A percentile compares a stretch with the other conserved stretches of the same genome.
Evolutionary conservation across 2,888 invertebrate species (phyloP).

Genomic region (Aporophyla nigra): DNA sequence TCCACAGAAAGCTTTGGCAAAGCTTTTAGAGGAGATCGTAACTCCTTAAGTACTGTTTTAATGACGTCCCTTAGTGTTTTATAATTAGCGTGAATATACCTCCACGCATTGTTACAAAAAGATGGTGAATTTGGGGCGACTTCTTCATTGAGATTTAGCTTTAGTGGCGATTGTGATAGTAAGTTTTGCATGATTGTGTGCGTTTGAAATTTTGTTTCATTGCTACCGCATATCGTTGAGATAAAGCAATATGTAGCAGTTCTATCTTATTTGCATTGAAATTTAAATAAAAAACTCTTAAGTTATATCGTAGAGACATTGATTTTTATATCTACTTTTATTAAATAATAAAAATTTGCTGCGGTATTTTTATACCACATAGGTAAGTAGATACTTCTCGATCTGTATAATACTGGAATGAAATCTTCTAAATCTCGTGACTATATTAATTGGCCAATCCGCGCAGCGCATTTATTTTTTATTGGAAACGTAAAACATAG

Average conservation of each 20-base stretch:
- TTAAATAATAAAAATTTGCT: too few relatives aligned
- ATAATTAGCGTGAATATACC: constrained; percentile 76
- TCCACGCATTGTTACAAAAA: constrained; percentile 63
- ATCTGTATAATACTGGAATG: too few relatives aligned
- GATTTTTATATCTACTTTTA: too few relatives aligned
- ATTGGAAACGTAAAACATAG: neutral
- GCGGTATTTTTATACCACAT: too few relatives aligned
- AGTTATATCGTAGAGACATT: too few relatives aligned
- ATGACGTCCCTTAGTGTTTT: constrained; percentile 79
- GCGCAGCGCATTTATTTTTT: neutral
- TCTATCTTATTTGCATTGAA: neutral
- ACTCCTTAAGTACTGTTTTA: constrained; percentile 81
- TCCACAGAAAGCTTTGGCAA: constrained; percentile 68
- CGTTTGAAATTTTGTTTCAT: neutral
- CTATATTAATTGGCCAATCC: neutral
- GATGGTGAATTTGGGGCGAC: constrained; percentile 32
- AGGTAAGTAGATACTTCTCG: neutral
- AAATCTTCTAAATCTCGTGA: neutral
- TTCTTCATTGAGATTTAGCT: constrained; percentile 22
- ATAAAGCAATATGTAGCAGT: neutral
- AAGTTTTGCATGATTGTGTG: neutral
- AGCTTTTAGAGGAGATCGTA: constrained; percentile 79
- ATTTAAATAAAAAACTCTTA: neutral
- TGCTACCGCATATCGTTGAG: neutral
- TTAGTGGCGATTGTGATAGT: constrained; percentile 14